Base-by-base conservation (phyloP, 64 coral and sea anemone genomes). In the Anthopleura sola region DNA sequence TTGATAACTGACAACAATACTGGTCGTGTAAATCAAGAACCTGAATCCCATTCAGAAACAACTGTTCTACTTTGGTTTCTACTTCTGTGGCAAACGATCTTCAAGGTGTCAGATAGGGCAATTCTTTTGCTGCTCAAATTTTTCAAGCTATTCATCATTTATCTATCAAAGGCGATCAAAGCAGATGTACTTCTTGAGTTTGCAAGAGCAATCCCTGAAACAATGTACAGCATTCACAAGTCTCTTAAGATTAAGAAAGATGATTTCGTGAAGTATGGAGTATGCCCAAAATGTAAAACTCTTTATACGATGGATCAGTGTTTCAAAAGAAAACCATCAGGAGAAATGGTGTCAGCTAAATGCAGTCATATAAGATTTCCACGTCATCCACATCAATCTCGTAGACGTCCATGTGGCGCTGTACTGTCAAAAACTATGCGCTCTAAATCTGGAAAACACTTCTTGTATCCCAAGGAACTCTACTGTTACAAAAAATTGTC, bases 91-190 rank as follows among this genome's bases (percentile, higher is more conserved):
- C 79, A 83, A 77, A 83, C 49, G 37, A 36, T 87, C 28, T 87
- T 83, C 64, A 92, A 83, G 56, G 81, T 87, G 9, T 87, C 90
- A 68, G 90, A 87, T 57, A 55, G 81, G 74, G 90, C 78, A 83
- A 77, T 87, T 36, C 39, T 83, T 49, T 39, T 92, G 57, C 80
- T 92, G 3, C 23, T 84, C n/a, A 92, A 83, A 32, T 92, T 83
- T 36, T 62, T 92, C 11, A 75, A 56, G 20, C 48, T 69, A 3
- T 49, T 86, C 55, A 68, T 86, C 31, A 54, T 37, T 48, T 55
- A 71, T 26, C 12, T 71, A 71, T 71, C n/a, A 10, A 71, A 32
- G 66, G 29, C 66, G 13, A 71, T 32, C 66, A 71, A 34, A 36
- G 9, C 26, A 71, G 28, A 71, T 15, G 66, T 28, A 32, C 28